A percentile compares a stretch with the other conserved stretches of the same genome.
Conservation (phyloP, 2,113 vertebrate genomes). For the Aix galericulata region DNA sequence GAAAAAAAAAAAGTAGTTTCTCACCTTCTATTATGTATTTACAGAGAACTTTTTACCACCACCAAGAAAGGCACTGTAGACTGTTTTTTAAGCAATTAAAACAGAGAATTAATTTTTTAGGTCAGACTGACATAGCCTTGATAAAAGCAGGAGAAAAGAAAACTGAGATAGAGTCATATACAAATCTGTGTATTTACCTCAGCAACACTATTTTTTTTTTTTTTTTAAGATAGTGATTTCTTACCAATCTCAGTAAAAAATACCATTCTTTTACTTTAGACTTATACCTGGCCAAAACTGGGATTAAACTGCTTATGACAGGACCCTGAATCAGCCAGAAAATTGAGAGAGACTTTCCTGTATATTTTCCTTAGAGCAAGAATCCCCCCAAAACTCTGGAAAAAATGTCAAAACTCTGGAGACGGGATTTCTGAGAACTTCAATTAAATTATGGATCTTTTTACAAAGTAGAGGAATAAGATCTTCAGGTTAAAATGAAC, state of each 20-base stretch:
- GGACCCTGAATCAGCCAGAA: not conserved
- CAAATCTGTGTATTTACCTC: rapidly evolving
- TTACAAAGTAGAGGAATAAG: not conserved
- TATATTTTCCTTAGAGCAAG: not conserved
- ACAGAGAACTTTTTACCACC: not conserved
- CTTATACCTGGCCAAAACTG: not conserved
- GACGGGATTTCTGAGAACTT: not conserved
- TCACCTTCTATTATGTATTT: not conserved
- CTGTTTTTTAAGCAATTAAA: not conserved
- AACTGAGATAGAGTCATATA: not conserved
- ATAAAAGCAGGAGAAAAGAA: not conserved
- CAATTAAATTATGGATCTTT: not conserved
- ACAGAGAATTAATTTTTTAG: not conserved
- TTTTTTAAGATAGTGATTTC: not conserved
- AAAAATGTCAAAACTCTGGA: not conserved
- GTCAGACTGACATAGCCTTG: not conserved
- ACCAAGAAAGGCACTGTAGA: not conserved
- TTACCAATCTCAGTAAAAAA: not conserved
- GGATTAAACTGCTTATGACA: not conserved
- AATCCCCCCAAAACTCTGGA: not conserved
- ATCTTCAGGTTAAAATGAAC: not conserved
- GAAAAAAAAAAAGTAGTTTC: no score
- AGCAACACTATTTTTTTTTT: not conserved
- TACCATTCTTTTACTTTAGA: not conserved
- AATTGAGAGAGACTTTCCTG: not conserved